Base-by-base conservation (phyloP, 1,140 invertebrate species). In the Linepithema humile region DNA sequence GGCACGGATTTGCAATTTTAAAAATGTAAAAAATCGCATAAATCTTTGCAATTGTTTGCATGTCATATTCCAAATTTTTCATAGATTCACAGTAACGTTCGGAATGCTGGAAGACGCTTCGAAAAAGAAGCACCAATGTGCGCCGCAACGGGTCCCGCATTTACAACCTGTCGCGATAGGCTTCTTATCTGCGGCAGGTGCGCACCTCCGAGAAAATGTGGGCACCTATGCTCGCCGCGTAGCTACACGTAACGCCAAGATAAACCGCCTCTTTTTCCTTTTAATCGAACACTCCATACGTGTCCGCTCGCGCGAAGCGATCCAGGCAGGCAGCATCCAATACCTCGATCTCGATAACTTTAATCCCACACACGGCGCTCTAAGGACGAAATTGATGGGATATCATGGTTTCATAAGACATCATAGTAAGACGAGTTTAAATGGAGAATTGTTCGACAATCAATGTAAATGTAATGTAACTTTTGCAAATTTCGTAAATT, bases 111-210 rank as follows among this genome's bases (percentile, higher is more conserved):
- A 74, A 53, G 53, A 15, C 1, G 3, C 15, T 38, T 35, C 0
- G 26, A 10, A 55, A 80, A 74, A 48, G 17, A 69, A 53, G 50
- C 65, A 45, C 45, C 82, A 50, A 64, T 74, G 23, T 87, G 77
- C n/a, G 17, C 1, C 23, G 48, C 20, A 26, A 35, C n/a, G 26
- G 20, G 32, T 48, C 86, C 70, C 87, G 70, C 83, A 83, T 88
- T 85, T 67, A 74, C 72, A 78, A 88, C 86, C 82, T 87, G 65
- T 60, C 87, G 74, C 62, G 82, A 88, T 88, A 82, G 40, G 55
- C 74, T 60, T 80, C 84, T 91, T 93, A 93, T 93, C 91, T 83
- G 65, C 77, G 88, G 77, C 92, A 93, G 92, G 92, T 93, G 91
- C 77, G 82, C 83, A 64, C 65, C 82, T 84, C 73, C 78, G 64